Percentiles rank a stretch among this genome's conserved stretches.
Evolutionary conservation across 2,888 invertebrate genomes (phyloP).

Genomic region (Aelia acuminata): DNA sequence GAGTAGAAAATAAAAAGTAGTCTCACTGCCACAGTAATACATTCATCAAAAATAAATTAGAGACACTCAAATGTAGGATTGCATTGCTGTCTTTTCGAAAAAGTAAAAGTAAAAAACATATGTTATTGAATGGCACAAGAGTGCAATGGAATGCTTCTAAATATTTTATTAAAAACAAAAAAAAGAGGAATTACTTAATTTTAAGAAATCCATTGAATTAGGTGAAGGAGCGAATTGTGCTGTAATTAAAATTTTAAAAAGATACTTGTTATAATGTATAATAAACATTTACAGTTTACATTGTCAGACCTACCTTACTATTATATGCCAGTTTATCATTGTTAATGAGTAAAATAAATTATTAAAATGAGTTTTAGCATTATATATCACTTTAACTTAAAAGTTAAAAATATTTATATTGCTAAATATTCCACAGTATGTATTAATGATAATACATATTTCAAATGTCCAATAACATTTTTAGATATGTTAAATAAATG

Average conservation of each 20-base stretch:
- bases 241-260: constrained; percentile 54
- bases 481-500: constrained; percentile 56
- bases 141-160: constrained; percentile 56
- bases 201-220: constrained; percentile 55
- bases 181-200: constrained; percentile 53
- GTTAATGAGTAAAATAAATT: constrained; percentile 50
- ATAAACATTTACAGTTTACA: constrained; percentile 45
- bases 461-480: constrained; percentile 52
- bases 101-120: constrained; percentile 11
- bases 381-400: constrained; percentile 51
- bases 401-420: constrained; percentile 37
- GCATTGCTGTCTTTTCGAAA: constrained; percentile 55
- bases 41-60: constrained; percentile 53
- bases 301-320: constrained; percentile 44
- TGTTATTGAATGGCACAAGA: constrained; percentile 51
- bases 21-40: constrained; percentile 49
- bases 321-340: constrained; percentile 53
- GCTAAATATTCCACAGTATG: constrained; percentile 50
- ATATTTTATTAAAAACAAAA: constrained; percentile 46
- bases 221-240: constrained; percentile 55
- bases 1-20: constrained; percentile 52
- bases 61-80: constrained; percentile 55
- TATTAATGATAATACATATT: constrained; percentile 51
- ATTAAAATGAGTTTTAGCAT: constrained; percentile 58
- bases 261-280: constrained; percentile 34